Evolutionary conservation across 2,113 vertebrate species (phyloP).

Genomic region (Macaca mulatta): DNA sequence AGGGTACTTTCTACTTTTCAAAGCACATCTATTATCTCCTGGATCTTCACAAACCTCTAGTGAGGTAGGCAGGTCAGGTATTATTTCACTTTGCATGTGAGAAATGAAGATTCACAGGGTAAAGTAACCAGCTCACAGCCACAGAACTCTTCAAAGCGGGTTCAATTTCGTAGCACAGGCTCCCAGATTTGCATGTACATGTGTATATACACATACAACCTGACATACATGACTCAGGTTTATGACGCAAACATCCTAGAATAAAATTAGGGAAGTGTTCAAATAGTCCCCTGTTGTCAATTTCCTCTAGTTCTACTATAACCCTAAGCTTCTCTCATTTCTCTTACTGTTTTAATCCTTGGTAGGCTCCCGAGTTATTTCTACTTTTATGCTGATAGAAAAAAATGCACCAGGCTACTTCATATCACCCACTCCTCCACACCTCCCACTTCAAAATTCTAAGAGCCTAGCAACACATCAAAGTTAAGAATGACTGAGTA

Average conservation of each 20-base stretch:
- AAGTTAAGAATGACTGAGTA: slow-evolving; percentile 10
- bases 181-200: background rate
- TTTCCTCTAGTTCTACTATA: background rate
- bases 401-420: background rate
- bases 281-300: background rate
- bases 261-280: background rate
- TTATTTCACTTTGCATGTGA: background rate
- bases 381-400: background rate
- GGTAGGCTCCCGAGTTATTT: background rate
- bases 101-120: background rate
- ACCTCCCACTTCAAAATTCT: slow-evolving; percentile 19
- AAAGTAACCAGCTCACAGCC: background rate
- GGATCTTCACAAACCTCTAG: background rate
- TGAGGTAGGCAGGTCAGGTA: background rate
- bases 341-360: background rate
- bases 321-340: background rate
- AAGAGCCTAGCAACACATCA: slow-evolving; percentile 28
- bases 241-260: background rate
- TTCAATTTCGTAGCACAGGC: background rate
- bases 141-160: background rate
- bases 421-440: background rate
- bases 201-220: background rate
- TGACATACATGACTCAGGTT: background rate
- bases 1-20: background rate
- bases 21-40: background rate